Evolutionary conservation across 2,113 vertebrate species (phyloP).

Genomic region (Ciconia boyciana): DNA sequence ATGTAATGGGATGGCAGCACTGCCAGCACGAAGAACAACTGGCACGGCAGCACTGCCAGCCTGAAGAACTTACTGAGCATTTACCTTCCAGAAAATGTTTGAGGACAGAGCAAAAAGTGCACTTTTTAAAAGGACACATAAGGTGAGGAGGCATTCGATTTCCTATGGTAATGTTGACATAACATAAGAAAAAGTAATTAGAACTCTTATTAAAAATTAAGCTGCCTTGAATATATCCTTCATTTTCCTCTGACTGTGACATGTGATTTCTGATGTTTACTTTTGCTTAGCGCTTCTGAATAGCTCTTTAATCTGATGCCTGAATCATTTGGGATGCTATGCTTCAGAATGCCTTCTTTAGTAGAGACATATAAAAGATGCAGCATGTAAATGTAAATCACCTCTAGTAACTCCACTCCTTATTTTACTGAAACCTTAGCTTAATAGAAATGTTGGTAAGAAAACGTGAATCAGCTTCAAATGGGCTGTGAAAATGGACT

Average conservation of each 20-base stretch:
- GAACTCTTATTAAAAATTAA: constrained; percentile 62
- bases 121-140: neutral
- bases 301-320: constrained; percentile 42
- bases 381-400: constrained; percentile 8
- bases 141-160: neutral
- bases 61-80: neutral
- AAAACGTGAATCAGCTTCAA: neutral
- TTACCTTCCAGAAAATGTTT: neutral
- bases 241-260: constrained; percentile 36
- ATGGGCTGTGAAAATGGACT: neutral
- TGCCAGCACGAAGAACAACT: neutral
- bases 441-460: neutral
- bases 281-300: constrained; percentile 51
- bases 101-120: neutral
- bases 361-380: neutral
- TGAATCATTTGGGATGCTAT: constrained; percentile 5
- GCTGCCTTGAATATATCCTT: constrained; percentile 49
- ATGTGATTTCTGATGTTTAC: constrained; percentile 63
- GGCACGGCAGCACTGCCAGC: neutral
- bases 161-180: constrained; percentile 9
- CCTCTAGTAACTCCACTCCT: neutral
- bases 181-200: constrained; percentile 45
- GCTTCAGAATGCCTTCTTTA: neutral
- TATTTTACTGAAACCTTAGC: neutral
- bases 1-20: neutral